Conservation (phyloP, 2,888 invertebrate genomes). For the Thalpophila matura region DNA sequence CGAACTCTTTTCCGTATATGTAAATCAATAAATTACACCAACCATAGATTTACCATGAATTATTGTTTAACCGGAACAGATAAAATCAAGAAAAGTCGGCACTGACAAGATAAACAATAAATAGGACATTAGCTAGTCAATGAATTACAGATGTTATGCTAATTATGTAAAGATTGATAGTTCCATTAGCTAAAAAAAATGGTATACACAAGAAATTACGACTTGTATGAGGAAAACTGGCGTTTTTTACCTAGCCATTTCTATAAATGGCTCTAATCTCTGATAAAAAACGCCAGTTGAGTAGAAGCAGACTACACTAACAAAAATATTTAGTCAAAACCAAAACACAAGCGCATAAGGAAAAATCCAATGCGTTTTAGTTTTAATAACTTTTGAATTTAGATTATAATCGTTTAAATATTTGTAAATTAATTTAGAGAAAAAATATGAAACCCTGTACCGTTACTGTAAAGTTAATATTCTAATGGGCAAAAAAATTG, state of each 20-base stretch:
- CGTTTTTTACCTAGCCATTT: not conserved
- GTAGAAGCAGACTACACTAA: not conserved
- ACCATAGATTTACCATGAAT: slow-evolving; percentile 15
- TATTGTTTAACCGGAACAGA: slow-evolving; percentile 5
- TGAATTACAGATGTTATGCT: slow-evolving; percentile 7
- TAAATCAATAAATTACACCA: slow-evolving; percentile 23
- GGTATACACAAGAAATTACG: not conserved
- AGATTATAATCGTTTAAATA: too few species aligned
- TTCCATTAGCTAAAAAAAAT: not conserved
- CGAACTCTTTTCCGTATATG: slow-evolving; percentile 15
- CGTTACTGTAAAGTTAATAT: too few species aligned
- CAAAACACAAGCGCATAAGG: too few species aligned
- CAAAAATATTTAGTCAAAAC: not conserved
- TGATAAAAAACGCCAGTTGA: not conserved
- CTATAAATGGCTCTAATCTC: too few species aligned
- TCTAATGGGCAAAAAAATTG: too few species aligned
- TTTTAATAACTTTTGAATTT: too few species aligned
- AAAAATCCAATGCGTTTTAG: too few species aligned
- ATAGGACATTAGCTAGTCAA: not conserved
- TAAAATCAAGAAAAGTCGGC: slow-evolving; percentile 1
- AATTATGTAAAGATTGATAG: not conserved
- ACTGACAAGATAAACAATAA: slow-evolving; percentile 7
- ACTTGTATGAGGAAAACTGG: not conserved
- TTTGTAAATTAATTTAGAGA: too few species aligned
- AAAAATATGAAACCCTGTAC: too few species aligned